Evolutionary conservation across 2,797 vertebrate genomes (phyloP).

Genomic region (Hephaestus fuliginosus): DNA sequence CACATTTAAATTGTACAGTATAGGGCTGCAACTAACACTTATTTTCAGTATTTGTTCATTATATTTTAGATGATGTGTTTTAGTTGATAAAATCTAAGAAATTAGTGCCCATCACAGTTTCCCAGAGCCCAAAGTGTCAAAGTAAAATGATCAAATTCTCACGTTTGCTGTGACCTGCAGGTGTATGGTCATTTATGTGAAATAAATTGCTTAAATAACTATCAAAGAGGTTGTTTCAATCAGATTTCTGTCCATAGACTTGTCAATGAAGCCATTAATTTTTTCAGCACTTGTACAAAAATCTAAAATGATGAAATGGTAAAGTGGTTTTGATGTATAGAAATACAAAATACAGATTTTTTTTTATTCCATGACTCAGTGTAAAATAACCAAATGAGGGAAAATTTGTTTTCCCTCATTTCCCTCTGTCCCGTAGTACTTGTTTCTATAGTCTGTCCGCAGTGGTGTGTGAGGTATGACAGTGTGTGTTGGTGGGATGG

Average conservation of each 20-base stretch:
- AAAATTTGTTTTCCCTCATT: neutral
- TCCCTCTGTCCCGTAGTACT: neutral
- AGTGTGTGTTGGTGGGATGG: constrained; percentile 28
- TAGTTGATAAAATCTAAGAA: neutral
- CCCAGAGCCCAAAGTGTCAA: neutral
- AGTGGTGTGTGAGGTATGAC: constrained; percentile 26
- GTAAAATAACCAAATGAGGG: neutral
- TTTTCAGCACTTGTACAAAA: neutral
- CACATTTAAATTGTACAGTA: neutral
- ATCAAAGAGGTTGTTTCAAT: neutral
- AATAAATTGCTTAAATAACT: neutral
- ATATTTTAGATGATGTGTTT: neutral
- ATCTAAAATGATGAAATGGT: too few species aligned
- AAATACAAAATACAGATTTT: too few species aligned
- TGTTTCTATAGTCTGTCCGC: constrained; percentile 3
- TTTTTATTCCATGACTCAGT: neutral
- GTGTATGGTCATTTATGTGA: neutral
- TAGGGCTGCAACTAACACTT: neutral
- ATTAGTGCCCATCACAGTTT: neutral
- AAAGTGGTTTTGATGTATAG: neutral
- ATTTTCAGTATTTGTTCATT: neutral
- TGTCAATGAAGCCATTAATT: neutral
- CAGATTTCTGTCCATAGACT: neutral
- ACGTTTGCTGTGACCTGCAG: neutral
- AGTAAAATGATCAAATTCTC: neutral